Evolutionary conservation across 2,113 vertebrate genomes (phyloP).

Genomic region (Forbesichthys papilliferus): DNA sequence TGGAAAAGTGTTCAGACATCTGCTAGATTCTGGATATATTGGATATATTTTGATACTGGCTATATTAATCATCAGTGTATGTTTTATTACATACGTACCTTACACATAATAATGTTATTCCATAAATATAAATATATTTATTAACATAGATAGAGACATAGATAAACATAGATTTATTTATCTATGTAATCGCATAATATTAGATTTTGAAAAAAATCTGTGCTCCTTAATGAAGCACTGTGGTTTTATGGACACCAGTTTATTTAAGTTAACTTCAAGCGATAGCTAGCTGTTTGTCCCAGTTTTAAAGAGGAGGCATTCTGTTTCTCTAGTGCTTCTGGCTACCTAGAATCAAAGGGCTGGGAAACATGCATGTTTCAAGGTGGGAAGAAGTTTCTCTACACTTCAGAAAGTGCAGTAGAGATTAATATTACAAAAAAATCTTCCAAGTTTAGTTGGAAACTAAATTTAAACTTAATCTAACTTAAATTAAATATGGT

Average conservation of each 20-base stretch:
- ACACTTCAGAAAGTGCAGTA: slow-evolving; percentile 31
- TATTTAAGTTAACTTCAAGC: slow-evolving; percentile 22
- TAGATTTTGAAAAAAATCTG: neutral
- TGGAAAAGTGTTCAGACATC: no score
- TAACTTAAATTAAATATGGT: no score
- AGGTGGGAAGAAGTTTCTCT: slow-evolving; percentile 14
- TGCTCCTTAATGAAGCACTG: neutral
- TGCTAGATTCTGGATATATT: no score
- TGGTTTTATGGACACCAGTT: slow-evolving; percentile 7
- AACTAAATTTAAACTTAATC: no score
- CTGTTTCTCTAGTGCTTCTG: slow-evolving; percentile 12
- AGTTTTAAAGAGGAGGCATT: slow-evolving; percentile 12
- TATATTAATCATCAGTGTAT: neutral
- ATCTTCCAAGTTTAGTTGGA: no score
- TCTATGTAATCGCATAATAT: no score
- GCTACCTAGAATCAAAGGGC: slow-evolving; percentile 37
- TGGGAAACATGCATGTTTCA: slow-evolving; percentile 29
- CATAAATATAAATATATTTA: no score
- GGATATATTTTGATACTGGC: no score
- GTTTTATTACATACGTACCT: neutral
- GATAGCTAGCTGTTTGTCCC: neutral
- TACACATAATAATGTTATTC: neutral
- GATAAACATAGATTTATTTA: no score
- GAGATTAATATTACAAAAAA: no score
- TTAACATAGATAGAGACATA: no score